Evolutionary conservation across 2,797 vertebrate genomes (phyloP).

Genomic region (Gouania willdenowi): DNA sequence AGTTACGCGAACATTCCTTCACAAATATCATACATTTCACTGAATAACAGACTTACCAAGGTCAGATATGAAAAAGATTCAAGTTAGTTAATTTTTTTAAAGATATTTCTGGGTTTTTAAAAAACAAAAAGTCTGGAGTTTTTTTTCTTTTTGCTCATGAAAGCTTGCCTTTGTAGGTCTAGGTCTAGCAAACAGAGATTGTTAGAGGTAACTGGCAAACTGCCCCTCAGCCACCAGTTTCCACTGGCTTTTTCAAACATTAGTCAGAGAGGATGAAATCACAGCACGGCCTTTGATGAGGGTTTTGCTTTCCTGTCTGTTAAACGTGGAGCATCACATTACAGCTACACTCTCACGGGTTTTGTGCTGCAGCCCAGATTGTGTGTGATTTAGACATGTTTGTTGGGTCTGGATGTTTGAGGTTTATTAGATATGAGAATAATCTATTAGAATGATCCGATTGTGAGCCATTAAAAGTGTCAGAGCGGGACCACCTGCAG

Average conservation of each 20-base stretch:
- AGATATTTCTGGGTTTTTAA: no score
- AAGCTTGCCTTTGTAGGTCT: no score
- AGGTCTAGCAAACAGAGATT: no score
- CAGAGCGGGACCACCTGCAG: conserved; percentile 21
- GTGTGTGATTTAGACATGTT: conserved; percentile 40
- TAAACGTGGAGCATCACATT: conserved; percentile 48
- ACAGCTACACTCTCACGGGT: conserved; percentile 40
- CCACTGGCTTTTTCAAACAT: conserved; percentile 26
- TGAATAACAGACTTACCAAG: no score
- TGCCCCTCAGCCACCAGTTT: no score
- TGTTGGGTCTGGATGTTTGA: conserved; percentile 43
- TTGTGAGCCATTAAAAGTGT: conserved; percentile 42
- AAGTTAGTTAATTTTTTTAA: no score
- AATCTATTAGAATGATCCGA: conserved; percentile 50
- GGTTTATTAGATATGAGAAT: conserved; percentile 54
- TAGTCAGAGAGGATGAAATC: conserved; percentile 41
- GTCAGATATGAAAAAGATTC: no score
- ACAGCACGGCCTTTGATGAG: conserved; percentile 50
- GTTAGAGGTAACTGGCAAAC: no score
- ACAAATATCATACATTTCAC: no score
- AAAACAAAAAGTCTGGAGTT: no score
- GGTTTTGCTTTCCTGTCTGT: conserved; percentile 46
- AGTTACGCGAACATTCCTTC: no score
- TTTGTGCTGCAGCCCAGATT: conserved; percentile 39
- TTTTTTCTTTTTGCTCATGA: no score